Evolutionary conservation across 2,797 vertebrate species (phyloP).

Genomic region (Podarcis siculus): DNA sequence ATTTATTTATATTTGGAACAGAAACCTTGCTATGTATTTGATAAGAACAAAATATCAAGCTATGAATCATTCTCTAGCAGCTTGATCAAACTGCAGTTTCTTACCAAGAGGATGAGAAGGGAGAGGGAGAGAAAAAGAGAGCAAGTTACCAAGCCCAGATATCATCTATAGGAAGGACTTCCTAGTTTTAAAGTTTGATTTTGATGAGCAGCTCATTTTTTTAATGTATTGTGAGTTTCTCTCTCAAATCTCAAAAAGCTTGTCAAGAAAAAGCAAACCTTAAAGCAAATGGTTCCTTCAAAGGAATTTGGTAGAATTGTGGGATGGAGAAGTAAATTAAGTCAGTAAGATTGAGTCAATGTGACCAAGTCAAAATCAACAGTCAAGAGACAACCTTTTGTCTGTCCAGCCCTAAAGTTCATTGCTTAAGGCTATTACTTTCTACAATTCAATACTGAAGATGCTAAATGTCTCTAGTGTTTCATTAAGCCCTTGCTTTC

Average conservation of each 20-base stretch:
- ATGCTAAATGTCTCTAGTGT: not conserved
- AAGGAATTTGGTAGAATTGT: slow-evolving; percentile 3
- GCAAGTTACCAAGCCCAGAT: not conserved
- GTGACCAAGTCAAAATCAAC: slow-evolving; percentile 25
- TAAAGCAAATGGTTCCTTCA: not conserved
- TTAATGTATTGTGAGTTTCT: not conserved
- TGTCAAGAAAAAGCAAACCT: not conserved
- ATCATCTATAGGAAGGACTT: not conserved
- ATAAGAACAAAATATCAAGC: slow-evolving; percentile 27
- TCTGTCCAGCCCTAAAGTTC: not conserved
- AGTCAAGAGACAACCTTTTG: not conserved
- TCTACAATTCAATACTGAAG: not conserved
- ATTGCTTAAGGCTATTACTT: not conserved
- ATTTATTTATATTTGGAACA: slow-evolving; percentile 28
- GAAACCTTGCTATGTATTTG: slow-evolving; percentile 34
- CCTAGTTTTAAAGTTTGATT: slow-evolving; percentile 13
- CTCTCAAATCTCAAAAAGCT: not conserved
- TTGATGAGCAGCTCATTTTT: not conserved
- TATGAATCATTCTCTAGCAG: slow-evolving; percentile 41
- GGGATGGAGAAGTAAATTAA: not conserved
- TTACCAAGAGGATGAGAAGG: not conserved
- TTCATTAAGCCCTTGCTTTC: not conserved
- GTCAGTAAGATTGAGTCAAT: not conserved
- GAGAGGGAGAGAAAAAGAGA: not conserved
- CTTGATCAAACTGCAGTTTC: slow-evolving; percentile 23